phyloP scores from a whole-genome alignment of 2,797 vertebrate species.

The Holocentrus rufus region DNA sequence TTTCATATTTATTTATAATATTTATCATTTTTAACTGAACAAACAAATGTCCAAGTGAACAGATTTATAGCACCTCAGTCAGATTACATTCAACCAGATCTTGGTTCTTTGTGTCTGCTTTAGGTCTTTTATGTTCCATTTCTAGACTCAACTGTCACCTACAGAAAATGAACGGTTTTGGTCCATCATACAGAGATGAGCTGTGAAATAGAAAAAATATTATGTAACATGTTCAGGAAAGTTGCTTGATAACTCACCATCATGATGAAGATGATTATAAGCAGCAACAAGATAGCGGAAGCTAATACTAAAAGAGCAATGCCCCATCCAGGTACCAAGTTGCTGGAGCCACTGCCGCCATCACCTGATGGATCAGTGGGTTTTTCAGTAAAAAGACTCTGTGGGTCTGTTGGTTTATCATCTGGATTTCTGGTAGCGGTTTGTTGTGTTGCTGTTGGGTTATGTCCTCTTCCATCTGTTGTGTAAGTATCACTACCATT shows the following conservation, averaged over 20 bases:
- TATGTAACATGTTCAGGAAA: neutral
- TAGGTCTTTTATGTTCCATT: neutral
- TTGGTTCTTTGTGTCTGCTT: neutral
- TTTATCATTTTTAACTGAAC: too few relatives aligned
- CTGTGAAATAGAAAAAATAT: neutral
- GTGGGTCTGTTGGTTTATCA: neutral
- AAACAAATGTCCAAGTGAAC: neutral
- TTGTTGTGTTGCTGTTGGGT: neutral
- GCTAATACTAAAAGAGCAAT: constrained; percentile 74
- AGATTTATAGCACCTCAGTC: neutral
- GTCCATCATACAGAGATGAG: neutral
- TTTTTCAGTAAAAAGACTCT: neutral
- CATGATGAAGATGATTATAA: constrained; percentile 72
- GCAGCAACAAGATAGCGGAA: constrained; percentile 66
- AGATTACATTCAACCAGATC: neutral
- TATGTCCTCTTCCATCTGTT: neutral
- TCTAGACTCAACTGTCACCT: neutral
- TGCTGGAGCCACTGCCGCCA: neutral
- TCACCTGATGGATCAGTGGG: neutral
- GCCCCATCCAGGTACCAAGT: constrained; percentile 70
- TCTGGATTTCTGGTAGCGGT: neutral
- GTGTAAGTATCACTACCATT: neutral
- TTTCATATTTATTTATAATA: too few relatives aligned
- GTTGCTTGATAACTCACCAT: constrained; percentile 64
- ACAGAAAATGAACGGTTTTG: neutral